phyloP scores from a whole-genome alignment of 2,113 vertebrate genomes.

The Phyllostomus discolor region DNA sequence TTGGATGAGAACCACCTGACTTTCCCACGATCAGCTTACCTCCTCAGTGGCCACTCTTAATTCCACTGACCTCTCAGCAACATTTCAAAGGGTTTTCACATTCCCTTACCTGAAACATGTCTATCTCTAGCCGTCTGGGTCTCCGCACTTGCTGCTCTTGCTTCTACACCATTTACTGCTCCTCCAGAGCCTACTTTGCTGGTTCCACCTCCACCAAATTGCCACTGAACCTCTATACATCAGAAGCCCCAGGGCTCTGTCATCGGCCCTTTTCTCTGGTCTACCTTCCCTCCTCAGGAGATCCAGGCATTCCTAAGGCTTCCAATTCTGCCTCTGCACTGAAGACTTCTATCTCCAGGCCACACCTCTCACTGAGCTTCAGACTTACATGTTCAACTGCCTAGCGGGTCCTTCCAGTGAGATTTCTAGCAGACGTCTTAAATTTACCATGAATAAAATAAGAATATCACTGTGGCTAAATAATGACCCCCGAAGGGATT shows the following conservation, averaged over 20 bases:
- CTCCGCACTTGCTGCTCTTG: not conserved
- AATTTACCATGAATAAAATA: not conserved
- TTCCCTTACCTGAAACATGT: not conserved
- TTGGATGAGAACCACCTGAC: not conserved
- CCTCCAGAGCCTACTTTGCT: not conserved
- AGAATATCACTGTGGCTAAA: not conserved
- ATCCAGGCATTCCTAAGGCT: not conserved
- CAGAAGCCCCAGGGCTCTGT: not conserved
- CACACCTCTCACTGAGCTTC: not conserved
- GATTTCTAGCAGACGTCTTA: not conserved
- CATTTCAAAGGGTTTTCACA: not conserved
- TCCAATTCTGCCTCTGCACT: not conserved
- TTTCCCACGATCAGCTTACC: not conserved
- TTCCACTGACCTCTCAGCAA: not conserved
- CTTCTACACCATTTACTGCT: not conserved
- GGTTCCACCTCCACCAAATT: not conserved
- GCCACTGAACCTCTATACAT: not conserved
- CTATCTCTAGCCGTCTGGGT: not conserved
- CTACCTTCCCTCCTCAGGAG: not conserved
- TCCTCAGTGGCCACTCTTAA: not conserved
- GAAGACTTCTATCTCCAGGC: not conserved
- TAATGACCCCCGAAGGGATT: not conserved
- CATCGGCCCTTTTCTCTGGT: not conserved
- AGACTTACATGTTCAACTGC: not conserved
- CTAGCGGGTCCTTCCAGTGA: not conserved